Conservation (phyloP, 2,888 invertebrate species). For the Apantesis nais region DNA sequence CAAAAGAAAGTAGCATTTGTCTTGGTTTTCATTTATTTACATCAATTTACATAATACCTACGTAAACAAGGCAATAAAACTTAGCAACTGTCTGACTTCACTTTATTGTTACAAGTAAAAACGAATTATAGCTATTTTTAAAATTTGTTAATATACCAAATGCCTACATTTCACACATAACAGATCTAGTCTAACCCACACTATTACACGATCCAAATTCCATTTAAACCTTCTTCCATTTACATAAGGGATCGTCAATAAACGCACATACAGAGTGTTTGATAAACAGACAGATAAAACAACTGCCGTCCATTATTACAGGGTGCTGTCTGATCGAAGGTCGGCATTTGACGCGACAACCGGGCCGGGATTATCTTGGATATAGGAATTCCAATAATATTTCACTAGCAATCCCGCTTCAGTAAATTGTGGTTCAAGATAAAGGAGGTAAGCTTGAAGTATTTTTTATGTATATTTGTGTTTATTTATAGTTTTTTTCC, state of each 20-base stretch:
- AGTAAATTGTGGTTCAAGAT: constrained; percentile 43
- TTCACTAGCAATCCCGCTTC: constrained; percentile 60
- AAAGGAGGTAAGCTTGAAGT: constrained; percentile 26
- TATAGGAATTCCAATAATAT: constrained; percentile 80
- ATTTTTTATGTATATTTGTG: not conserved
- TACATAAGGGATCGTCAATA: constrained; percentile 6
- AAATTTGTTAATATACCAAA: not conserved
- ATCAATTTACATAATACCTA: not conserved
- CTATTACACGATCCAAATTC: not conserved
- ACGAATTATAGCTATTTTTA: not conserved
- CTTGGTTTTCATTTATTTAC: not conserved
- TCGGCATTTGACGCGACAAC: constrained; percentile 60
- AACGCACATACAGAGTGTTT: constrained; percentile 20
- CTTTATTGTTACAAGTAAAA: not conserved
- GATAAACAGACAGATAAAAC: constrained; percentile 51
- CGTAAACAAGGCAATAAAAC: not conserved
- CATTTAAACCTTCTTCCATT: not conserved
- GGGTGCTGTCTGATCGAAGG: constrained; percentile 48
- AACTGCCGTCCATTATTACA: constrained; percentile 44
- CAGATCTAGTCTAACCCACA: not conserved
- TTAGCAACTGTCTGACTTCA: not conserved
- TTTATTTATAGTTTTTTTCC: not conserved
- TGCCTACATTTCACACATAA: not conserved
- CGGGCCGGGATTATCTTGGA: constrained; percentile 67
- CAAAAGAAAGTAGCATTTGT: not conserved